Evolutionary conservation across 2,888 invertebrate genomes (phyloP).

Genomic region (Theristus sp.): DNA sequence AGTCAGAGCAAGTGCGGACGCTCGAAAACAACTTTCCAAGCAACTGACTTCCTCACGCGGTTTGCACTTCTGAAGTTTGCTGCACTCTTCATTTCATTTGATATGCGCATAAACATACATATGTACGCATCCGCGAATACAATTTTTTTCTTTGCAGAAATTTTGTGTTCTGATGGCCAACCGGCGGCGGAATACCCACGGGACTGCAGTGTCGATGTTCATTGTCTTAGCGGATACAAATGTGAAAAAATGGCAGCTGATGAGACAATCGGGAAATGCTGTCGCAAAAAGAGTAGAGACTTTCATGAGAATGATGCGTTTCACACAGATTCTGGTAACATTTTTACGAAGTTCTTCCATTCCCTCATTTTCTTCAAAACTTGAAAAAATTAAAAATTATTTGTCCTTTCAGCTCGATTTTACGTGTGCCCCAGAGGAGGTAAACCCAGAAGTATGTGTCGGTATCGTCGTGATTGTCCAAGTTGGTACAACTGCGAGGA

Average conservation of each 20-base stretch:
- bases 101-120: too few species aligned
- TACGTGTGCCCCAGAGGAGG: neutral
- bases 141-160: too few species aligned
- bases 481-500: neutral
- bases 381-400: too few species aligned
- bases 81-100: too few species aligned
- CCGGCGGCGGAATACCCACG: neutral
- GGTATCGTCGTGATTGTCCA: neutral
- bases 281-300: neutral
- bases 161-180: neutral
- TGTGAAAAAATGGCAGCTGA: neutral
- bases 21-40: too few species aligned
- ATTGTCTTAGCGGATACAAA: neutral
- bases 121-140: too few species aligned
- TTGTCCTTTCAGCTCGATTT: too few species aligned
- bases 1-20: too few species aligned
- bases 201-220: neutral
- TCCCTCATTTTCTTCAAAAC: too few species aligned
- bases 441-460: neutral
- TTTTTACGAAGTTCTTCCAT: too few species aligned
- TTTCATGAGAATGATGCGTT: neutral
- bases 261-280: neutral
- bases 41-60: too few species aligned
- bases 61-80: too few species aligned
- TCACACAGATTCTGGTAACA: neutral